Conservation (phyloP, 2,113 vertebrate species). For the Heterotilapia buettikoferi region DNA sequence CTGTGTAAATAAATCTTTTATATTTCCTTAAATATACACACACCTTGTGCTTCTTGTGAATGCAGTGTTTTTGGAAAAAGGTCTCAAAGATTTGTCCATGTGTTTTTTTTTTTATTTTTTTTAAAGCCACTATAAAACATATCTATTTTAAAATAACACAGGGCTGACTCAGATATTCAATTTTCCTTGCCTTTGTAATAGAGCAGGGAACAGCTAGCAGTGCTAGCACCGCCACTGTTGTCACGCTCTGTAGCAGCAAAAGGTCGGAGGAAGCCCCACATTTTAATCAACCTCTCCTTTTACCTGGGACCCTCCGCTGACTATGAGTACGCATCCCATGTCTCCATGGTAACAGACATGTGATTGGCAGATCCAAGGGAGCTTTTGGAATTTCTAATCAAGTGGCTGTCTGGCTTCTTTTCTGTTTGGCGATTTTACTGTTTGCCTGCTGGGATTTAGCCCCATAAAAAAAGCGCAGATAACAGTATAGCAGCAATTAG, state of each 20-base stretch:
- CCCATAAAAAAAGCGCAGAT: constrained; percentile 12
- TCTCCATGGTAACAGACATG: constrained; percentile 39
- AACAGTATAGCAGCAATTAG: constrained; percentile 37
- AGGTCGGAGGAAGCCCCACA: neutral
- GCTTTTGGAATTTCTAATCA: constrained; percentile 57
- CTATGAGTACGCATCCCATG: neutral
- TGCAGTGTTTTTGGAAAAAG: neutral
- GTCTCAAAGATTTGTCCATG: neutral
- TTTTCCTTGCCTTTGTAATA: neutral
- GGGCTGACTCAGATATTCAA: neutral
- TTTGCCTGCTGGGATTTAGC: constrained; percentile 38
- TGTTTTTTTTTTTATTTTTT: neutral
- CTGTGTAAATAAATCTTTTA: neutral
- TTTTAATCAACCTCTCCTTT: constrained; percentile 42
- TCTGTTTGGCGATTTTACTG: constrained; percentile 35
- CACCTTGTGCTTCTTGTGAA: neutral
- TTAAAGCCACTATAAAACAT: neutral
- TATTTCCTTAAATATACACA: neutral
- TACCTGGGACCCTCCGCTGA: neutral
- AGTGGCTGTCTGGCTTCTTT: constrained; percentile 39
- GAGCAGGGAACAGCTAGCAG: neutral
- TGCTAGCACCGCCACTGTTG: neutral
- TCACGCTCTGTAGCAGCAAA: neutral
- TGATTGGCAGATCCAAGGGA: constrained; percentile 55
- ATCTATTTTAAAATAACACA: neutral